These are phyloP conservation scores for Pseudorasbora parva DNA, from an alignment of 2,113 vertebrate species.

Conservation along the genomic window DNA sequence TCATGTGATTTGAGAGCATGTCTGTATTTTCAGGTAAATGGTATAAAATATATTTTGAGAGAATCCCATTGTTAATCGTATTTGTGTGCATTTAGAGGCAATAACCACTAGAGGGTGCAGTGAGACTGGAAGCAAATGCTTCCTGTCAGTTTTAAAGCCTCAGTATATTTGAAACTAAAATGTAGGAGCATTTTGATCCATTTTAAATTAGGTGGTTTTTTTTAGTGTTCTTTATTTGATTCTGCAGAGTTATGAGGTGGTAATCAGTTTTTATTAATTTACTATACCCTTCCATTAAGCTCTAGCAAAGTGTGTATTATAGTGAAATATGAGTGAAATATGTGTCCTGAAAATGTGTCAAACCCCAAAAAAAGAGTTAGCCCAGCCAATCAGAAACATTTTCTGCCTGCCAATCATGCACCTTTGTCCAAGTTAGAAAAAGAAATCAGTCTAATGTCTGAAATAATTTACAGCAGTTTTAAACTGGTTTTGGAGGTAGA, in stretches of 20 bases:
- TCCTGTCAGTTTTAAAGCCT: not conserved
- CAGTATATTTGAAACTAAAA: not conserved
- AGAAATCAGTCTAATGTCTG: not conserved
- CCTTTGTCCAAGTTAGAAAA: not conserved
- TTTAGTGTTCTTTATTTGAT: not conserved
- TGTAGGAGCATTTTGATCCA: not conserved
- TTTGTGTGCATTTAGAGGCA: not conserved
- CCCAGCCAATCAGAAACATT: not conserved
- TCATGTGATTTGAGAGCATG: not conserved
- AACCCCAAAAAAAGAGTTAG: not conserved
- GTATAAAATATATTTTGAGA: not conserved
- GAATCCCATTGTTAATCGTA: not conserved
- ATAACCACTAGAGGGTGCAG: constrained; percentile 32
- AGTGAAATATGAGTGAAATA: not conserved
- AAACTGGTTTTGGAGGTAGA: not conserved
- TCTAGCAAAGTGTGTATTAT: not conserved
- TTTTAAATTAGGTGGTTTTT: not conserved
- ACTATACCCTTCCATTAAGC: not conserved
- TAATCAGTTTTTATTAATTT: not conserved
- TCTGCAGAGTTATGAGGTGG: not conserved
- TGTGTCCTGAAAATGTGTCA: not conserved
- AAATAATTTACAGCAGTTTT: not conserved
- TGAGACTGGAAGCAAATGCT: not conserved
- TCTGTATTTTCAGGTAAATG: not conserved
- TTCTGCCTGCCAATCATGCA: not conserved